Evolutionary conservation across 2,888 invertebrate genomes (phyloP).

Genomic region (Eueremaeus valkanovi): DNA sequence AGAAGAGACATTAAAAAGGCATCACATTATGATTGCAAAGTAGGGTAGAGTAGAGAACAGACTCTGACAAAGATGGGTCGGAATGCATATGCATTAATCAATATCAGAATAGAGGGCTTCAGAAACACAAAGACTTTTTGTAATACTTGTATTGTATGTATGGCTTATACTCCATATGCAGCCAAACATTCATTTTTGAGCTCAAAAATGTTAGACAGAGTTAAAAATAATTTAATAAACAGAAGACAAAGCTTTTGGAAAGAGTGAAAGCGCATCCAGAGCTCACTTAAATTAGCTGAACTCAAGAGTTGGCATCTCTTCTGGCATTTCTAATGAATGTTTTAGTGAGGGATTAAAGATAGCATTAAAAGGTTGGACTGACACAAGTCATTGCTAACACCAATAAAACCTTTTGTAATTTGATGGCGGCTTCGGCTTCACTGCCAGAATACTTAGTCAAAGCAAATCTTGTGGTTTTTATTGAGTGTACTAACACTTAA

Average conservation of each 20-base stretch:
- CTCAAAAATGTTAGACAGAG: not conserved
- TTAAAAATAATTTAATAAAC: constrained; percentile 27
- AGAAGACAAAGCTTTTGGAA: not conserved
- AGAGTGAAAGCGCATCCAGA: not conserved
- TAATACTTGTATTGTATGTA: not conserved
- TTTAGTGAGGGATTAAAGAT: constrained; percentile 21
- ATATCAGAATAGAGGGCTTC: constrained; percentile 14
- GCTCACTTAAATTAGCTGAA: not conserved
- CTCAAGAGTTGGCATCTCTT: not conserved
- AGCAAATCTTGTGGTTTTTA: constrained; percentile 29
- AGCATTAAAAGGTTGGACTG: constrained; percentile 11
- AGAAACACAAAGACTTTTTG: constrained; percentile 2
- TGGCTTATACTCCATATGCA: not conserved
- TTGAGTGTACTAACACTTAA: constrained; percentile 11
- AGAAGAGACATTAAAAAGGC: constrained; percentile 28
- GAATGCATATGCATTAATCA: constrained; percentile 20
- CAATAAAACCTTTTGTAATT: constrained; percentile 27
- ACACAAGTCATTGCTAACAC: not conserved
- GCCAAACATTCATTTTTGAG: not conserved
- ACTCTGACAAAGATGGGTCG: not conserved
- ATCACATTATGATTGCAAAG: constrained; percentile 13
- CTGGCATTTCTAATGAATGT: constrained; percentile 17
- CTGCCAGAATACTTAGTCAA: not conserved
- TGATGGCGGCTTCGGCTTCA: constrained; percentile 3
- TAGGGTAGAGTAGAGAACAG: too few relatives aligned